A percentile compares a stretch with the other conserved stretches of the same genome.
Conservation (phyloP, 2,113 vertebrate species). For the Paralichthys olivaceus region DNA sequence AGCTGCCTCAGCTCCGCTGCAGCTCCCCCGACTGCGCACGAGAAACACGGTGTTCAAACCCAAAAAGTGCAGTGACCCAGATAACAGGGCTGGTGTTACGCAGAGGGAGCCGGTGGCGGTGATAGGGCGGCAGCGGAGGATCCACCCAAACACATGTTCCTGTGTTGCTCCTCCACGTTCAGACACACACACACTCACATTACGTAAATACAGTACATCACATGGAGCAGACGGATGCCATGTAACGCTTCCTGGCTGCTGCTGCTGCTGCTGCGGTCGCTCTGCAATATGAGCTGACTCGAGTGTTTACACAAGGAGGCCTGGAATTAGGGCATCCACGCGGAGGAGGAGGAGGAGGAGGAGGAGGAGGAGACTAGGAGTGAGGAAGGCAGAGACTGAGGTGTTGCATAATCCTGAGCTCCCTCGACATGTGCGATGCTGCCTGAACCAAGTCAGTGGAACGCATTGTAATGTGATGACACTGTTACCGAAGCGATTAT, state of each 20-base stretch:
- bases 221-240: slow-evolving; percentile 56
- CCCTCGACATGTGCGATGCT: slow-evolving; percentile 59
- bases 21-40: too few species aligned
- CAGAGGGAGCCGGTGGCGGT: background rate
- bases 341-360: background rate
- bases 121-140: slow-evolving; percentile 15
- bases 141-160: slow-evolving; percentile 62
- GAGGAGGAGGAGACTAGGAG: background rate
- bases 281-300: slow-evolving; percentile 49
- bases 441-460: slow-evolving; percentile 54
- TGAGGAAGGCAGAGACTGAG: slow-evolving; percentile 1
- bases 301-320: slow-evolving; percentile 55
- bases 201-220: slow-evolving; percentile 68
- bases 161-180: slow-evolving; percentile 15
- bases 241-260: slow-evolving; percentile 42
- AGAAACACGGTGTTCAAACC: slow-evolving; percentile 15
- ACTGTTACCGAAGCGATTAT: slow-evolving; percentile 44
- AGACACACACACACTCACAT: slow-evolving; percentile 24
- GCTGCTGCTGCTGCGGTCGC: background rate
- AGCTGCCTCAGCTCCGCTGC: too few species aligned
- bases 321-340: slow-evolving; percentile 58
- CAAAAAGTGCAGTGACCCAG: slow-evolving; percentile 51
- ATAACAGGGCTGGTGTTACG: slow-evolving; percentile 35
- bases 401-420: slow-evolving; percentile 63
- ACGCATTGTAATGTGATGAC: slow-evolving; percentile 51